Evolutionary conservation across 2,888 invertebrate genomes (phyloP).

Genomic region (Eubasilissa splendida): DNA sequence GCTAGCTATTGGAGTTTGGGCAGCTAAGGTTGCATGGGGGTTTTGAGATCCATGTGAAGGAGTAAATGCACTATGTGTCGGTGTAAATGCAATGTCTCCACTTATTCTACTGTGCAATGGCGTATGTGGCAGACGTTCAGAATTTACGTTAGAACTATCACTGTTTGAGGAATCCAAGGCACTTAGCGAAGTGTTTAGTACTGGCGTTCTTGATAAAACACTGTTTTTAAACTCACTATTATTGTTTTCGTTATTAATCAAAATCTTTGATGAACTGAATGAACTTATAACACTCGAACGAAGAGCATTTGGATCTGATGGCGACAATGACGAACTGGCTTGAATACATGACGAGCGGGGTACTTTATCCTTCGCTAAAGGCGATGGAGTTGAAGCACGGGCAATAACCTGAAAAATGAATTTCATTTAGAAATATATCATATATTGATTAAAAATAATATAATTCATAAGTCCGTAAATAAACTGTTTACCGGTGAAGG

Average conservation of each 20-base stretch:
- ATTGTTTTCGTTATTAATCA: not conserved
- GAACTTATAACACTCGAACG: conserved; percentile 40
- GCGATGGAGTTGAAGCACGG: conserved; percentile 35
- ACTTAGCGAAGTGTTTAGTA: conserved; percentile 11
- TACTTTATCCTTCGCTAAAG: conserved; percentile 22
- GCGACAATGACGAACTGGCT: conserved; percentile 29
- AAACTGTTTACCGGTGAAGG: conserved; percentile 41
- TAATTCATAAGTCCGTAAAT: not conserved
- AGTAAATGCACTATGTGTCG: conserved; percentile 66
- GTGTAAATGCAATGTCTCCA: conserved; percentile 68
- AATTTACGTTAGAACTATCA: conserved; percentile 28
- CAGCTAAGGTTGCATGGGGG: conserved; percentile 73
- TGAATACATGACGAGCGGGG: conserved; percentile 39
- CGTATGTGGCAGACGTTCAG: conserved; percentile 20
- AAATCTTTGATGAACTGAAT: not conserved
- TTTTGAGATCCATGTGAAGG: conserved; percentile 66
- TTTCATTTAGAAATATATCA: not conserved
- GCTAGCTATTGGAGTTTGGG: conserved; percentile 70
- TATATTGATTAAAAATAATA: not conserved
- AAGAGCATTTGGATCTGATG: conserved; percentile 35
- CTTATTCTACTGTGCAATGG: conserved; percentile 60
- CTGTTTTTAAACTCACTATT: conserved; percentile 23
- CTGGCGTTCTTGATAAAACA: conserved; percentile 27
- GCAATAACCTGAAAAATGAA: conserved; percentile 30
- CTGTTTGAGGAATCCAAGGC: conserved; percentile 12